Base-by-base conservation (phyloP, 30 jellyfish, hydroid and myxozoan species). In the Turritopsis dohrnii region DNA sequence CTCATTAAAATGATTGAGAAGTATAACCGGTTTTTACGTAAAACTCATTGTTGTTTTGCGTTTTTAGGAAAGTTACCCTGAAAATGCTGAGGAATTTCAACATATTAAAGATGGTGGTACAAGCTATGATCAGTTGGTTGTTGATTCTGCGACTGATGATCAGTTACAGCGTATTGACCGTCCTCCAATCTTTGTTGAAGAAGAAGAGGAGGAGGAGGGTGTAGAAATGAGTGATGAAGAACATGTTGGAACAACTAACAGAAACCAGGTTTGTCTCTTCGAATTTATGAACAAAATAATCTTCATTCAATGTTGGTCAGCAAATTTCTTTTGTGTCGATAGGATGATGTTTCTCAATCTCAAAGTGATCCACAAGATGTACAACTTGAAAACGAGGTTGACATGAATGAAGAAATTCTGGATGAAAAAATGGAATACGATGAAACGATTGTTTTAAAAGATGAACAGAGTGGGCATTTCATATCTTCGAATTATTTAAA, bases 131-230 rank as follows among this genome's bases (percentile, higher is more conserved):
- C 81, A 87, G 28, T 88, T 71, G 23, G 82, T 92, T n/a, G 66
- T 93, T 54, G 98, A 93, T 54, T 60, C 96, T 20, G 98, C 96
- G 13, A 88, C 96, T 7, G 74, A 76, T 0, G 95, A 89, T 71
- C 96, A 93, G 72, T 82, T 91, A 0, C 28, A 71, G 13, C 60
- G 60, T 13, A 41, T 41, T 19, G 80, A 86, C 29, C 72, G 65
- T 23, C 83, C 60, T 18, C 84, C 53, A 52, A 76, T 54, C 7
- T 41, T 41, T 3, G 5, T 41, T 5, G 60, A 41, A 41, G 60
- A 41, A 3, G 60, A 81, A 7, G n/a, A n/a, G n/a, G n/a, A n/a
- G n/a, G n/a, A n/a, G n/a, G 88, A 79, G 23, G 29, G 23, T 21
- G 52, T 31, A 52, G 91, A 21, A 28, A 52, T 29, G 80, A 76